Percentiles rank a stretch among this genome's conserved stretches.
Conservation (phyloP, 1,140 invertebrate genomes). For the Linepithema humile region DNA sequence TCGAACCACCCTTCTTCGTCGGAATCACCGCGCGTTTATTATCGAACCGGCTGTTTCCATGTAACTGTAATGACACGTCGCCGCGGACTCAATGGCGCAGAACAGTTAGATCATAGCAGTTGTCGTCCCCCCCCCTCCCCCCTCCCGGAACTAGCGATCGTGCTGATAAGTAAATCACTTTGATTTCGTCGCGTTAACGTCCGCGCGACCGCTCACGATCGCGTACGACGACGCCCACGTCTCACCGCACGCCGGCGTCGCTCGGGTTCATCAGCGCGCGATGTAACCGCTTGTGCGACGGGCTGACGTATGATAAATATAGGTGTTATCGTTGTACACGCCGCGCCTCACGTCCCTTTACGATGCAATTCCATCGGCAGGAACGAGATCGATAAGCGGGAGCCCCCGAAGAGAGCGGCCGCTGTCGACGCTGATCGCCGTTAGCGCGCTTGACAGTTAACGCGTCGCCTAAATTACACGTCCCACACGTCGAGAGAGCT, state of each 20-base stretch:
- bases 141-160: slow-evolving; percentile 36
- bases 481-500: slow-evolving; percentile 36
- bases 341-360: neutral
- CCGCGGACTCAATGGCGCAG: neutral
- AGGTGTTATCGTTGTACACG: slow-evolving; percentile 3
- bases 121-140: too few species aligned
- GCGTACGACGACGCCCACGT: slow-evolving; percentile 48
- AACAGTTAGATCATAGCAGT: slow-evolving; percentile 30
- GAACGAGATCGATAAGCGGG: slow-evolving; percentile 49
- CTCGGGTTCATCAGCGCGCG: slow-evolving; percentile 47
- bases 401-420: neutral
- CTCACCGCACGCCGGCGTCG: slow-evolving; percentile 2
- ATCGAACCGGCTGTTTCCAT: slow-evolving; percentile 29
- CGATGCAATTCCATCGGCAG: slow-evolving; percentile 20
- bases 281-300: neutral
- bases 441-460: slow-evolving; percentile 45
- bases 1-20: slow-evolving; percentile 14
- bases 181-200: slow-evolving; percentile 46
- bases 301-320: slow-evolving; percentile 47
- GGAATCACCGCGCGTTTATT: slow-evolving; percentile 30
- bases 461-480: slow-evolving; percentile 51
- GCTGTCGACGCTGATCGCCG: slow-evolving; percentile 43
- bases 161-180: slow-evolving; percentile 60
- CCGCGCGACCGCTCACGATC: slow-evolving; percentile 7
- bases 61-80: slow-evolving; percentile 48